phyloP scores from a whole-genome alignment of 2,888 invertebrate species.

The Salticus scenicus region DNA sequence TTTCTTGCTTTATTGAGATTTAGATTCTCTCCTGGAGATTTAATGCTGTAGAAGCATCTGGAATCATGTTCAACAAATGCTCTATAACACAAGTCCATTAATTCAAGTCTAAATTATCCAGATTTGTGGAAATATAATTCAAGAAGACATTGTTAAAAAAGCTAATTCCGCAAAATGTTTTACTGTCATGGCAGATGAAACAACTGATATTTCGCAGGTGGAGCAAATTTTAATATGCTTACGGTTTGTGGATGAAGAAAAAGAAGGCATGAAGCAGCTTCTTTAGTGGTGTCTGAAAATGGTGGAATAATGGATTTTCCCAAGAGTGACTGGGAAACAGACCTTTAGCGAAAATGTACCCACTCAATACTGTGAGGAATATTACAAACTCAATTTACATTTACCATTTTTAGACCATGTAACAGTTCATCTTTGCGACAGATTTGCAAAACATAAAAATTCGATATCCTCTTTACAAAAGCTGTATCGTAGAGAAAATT shows the following conservation, averaged over 20 bases:
- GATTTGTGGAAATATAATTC: neutral
- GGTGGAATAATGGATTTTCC: neutral
- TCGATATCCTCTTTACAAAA: neutral
- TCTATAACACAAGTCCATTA: constrained; percentile 5
- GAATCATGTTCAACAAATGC: neutral
- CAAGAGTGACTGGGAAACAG: neutral
- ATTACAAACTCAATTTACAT: neutral
- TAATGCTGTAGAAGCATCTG: neutral
- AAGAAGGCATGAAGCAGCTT: neutral
- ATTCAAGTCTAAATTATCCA: constrained; percentile 22
- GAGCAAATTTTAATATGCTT: constrained; percentile 19
- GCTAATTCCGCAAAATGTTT: neutral
- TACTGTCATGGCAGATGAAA: constrained; percentile 28
- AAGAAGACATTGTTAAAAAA: constrained; percentile 7
- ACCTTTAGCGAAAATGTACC: neutral
- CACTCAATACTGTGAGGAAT: neutral
- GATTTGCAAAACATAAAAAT: neutral
- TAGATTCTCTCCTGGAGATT: constrained; percentile 2
- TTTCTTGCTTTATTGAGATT: constrained; percentile 24
- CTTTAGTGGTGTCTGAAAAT: neutral
- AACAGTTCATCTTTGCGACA: neutral
- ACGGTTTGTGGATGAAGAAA: constrained; percentile 11
- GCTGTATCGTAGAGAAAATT: too few species aligned
- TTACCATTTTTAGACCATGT: neutral
- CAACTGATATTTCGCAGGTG: constrained; percentile 26